Evolutionary conservation across 2,888 invertebrate genomes (phyloP), one percentile per base, ranked within the genome.

Genomic region (Chaetogeoica ovagalla): DNA sequence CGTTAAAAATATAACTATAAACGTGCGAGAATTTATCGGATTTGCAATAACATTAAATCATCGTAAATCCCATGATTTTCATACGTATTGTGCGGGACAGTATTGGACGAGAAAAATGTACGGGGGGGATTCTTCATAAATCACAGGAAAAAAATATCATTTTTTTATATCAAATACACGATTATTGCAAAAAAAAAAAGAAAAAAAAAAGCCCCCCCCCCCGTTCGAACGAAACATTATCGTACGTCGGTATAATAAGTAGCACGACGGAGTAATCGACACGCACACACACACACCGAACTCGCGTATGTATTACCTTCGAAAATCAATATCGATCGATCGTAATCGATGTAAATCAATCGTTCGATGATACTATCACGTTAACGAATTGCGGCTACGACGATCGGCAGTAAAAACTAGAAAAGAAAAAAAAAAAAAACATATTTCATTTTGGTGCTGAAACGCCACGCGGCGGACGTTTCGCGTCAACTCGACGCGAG

Each of bases 251-350:
- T 30, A 30, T 4, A 4, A 30, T 4, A 4, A 30, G 30, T 4
- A 30, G 30, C 30, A 4, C 30, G 30, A 30, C 30, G 30, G 30
- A 30, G 30, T 30, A 30, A 30, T 30, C 4, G 30, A 30, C 30
- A 30, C 30, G 4, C 30, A 30, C 30, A 4, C 30, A 4, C 30
- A 7, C 57, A 70, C 37, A 57, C 55, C 39, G 39, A 68, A 59
- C 48, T 39, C 39, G 39, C 8, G n/a, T 8, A 11, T 48, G 48
- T 52, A n/a, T 77, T 77, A 62, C 69, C 60, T 77, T 77, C 69
- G 2, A 60, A 59, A 13, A 70, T 62, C 17, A 13, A 17, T 52
- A 77, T 77, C 62, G 70, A 70, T 77, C 62, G 69, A 76, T n/a
- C 43, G 2, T n/a, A 30, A 74, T 52, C 2, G 48, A 17, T 37